These are phyloP conservation scores for Steinernema hermaphroditum DNA, from an alignment of 2,888 invertebrate genomes.

Conservation along the genomic window DNA sequence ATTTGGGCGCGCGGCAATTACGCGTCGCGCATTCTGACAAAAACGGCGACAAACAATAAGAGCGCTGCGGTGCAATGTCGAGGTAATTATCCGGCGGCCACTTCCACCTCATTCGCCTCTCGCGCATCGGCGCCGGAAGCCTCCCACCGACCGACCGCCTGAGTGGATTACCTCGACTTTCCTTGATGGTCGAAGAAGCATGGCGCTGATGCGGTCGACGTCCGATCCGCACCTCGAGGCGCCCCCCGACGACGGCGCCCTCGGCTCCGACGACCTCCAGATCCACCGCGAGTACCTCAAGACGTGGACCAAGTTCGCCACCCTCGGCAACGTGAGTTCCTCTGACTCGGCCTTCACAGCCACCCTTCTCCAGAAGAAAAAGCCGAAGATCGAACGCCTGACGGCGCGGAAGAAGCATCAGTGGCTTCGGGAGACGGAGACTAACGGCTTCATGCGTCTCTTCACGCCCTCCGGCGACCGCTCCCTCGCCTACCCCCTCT, in stretches of 20 bases:
- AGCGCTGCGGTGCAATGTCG: conserved; percentile 30
- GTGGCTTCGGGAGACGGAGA: conserved; percentile 18
- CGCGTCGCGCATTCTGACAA: conserved; percentile 22
- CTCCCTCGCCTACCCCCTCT: conserved; percentile 67
- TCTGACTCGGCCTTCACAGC: neutral
- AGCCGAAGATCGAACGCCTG: conserved; percentile 25
- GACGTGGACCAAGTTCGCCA: conserved; percentile 33
- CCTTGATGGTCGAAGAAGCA: neutral
- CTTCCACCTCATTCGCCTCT: conserved; percentile 16
- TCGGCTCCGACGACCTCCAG: conserved; percentile 13
- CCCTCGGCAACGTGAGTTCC: conserved; percentile 33
- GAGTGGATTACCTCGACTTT: no score
- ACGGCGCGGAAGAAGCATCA: conserved; percentile 7
- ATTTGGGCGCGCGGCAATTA: conserved; percentile 29
- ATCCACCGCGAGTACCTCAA: conserved; percentile 21
- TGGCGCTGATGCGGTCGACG: conserved; percentile 19
- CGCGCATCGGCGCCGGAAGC: conserved; percentile 24
- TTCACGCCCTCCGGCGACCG: conserved; percentile 36
- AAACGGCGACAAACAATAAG: conserved; percentile 31
- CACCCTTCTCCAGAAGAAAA: neutral
- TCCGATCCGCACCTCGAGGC: conserved; percentile 33
- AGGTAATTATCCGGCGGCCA: conserved; percentile 23
- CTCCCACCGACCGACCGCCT: no score
- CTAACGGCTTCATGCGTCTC: conserved; percentile 43
- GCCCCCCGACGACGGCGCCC: conserved; percentile 13